phyloP scores from a whole-genome alignment of 2,797 vertebrate genomes.

The Champsocephalus gunnari region DNA sequence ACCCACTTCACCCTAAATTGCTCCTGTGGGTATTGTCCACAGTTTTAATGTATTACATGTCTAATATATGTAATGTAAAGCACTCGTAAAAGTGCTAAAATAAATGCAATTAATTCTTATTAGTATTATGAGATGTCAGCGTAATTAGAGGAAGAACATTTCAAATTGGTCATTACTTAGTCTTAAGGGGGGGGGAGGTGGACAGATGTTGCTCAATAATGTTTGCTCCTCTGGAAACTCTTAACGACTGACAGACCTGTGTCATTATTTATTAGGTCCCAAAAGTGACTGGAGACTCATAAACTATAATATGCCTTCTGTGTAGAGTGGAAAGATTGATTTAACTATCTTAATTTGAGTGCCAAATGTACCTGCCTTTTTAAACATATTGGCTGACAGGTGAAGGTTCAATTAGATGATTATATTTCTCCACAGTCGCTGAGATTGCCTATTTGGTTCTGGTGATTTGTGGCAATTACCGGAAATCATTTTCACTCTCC shows the following conservation, averaged over 20 bases:
- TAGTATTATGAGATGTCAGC: not conserved
- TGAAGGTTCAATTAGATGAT: constrained; percentile 21
- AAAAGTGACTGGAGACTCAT: not conserved
- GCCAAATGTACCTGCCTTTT: not conserved
- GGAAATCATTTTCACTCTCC: constrained; percentile 11
- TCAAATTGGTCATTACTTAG: constrained; percentile 26
- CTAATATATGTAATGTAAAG: no score
- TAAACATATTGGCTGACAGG: not conserved
- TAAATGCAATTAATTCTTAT: no score
- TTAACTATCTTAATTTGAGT: not conserved
- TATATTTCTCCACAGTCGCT: not conserved
- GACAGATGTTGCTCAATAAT: constrained; percentile 10
- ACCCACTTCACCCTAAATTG: no score
- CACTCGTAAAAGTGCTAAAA: no score
- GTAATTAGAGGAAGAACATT: constrained; percentile 15
- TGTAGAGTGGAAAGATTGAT: not conserved
- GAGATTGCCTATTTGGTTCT: constrained; percentile 27
- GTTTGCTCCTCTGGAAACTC: constrained; percentile 10
- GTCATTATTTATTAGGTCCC: constrained; percentile 10
- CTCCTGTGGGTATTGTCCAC: no score
- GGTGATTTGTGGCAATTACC: constrained; percentile 39
- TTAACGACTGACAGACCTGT: constrained; percentile 33
- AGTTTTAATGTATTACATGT: no score
- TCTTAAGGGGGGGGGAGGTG: constrained; percentile 7
- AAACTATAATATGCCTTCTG: not conserved